Percentiles rank a stretch among this genome's conserved stretches.
Conservation (phyloP, 2,797 vertebrate species). For the Coilia nasus region DNA sequence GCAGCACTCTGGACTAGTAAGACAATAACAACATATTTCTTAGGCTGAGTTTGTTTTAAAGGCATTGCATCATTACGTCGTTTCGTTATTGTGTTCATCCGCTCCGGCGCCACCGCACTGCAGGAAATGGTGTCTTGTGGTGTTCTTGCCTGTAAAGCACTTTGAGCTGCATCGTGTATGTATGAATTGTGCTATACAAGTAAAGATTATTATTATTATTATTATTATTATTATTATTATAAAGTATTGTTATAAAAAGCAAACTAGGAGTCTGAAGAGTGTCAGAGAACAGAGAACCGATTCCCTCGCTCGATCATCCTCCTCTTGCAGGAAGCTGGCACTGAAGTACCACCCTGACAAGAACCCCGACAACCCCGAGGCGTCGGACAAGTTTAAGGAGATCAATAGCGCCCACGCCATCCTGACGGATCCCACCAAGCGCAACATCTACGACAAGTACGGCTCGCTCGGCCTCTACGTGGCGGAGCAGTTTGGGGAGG, state of each 20-base stretch:
- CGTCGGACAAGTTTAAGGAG: conserved; percentile 97
- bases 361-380: conserved; percentile 98
- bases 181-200: too few species aligned
- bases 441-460: conserved; percentile 98
- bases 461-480: conserved; percentile 97
- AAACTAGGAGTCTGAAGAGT: not conserved
- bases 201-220: too few species aligned
- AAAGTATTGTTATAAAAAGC: too few species aligned
- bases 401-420: conserved; percentile 98
- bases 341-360: conserved; percentile 98
- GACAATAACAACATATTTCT: too few species aligned
- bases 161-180: too few species aligned
- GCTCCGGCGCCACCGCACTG: too few species aligned
- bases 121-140: too few species aligned
- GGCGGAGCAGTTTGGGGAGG: conserved; percentile 98
- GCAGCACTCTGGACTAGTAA: too few species aligned
- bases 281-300: not conserved
- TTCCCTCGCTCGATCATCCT: not conserved
- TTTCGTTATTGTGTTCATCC: too few species aligned
- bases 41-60: not conserved
- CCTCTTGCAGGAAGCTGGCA: conserved; percentile 86
- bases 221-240: too few species aligned
- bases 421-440: conserved; percentile 91
- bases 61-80: not conserved
- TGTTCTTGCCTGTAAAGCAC: too few species aligned